phyloP scores from a whole-genome alignment of 1,140 invertebrate species.

The Drosophila repletoides region DNA sequence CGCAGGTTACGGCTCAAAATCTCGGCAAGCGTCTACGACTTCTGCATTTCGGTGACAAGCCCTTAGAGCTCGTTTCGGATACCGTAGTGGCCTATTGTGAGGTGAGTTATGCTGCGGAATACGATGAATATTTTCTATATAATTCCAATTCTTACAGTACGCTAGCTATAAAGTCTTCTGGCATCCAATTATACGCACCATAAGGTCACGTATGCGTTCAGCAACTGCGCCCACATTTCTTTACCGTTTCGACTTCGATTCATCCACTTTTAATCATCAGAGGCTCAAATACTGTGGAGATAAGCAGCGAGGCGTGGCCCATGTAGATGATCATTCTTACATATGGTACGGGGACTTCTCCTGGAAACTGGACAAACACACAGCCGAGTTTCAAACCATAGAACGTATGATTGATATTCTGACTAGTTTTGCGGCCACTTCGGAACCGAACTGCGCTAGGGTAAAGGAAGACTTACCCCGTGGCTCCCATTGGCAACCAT shows the following conservation, averaged over 20 bases:
- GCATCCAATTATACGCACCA: slow-evolving; percentile 74
- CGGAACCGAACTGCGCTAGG: slow-evolving; percentile 68
- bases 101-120: slow-evolving; percentile 13
- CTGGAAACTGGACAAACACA: slow-evolving; percentile 74
- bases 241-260: slow-evolving; percentile 82
- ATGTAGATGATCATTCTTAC: slow-evolving; percentile 87
- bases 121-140: not conserved
- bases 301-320: slow-evolving; percentile 83
- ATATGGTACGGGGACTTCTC: slow-evolving; percentile 84
- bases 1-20: slow-evolving; percentile 18
- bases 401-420: slow-evolving; percentile 83
- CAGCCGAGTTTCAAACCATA: slow-evolving; percentile 76
- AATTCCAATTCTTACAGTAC: slow-evolving; percentile 40
- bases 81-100: slow-evolving; percentile 60
- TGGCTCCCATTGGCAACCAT: slow-evolving; percentile 53
- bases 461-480: slow-evolving; percentile 14
- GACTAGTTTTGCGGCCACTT: slow-evolving; percentile 79
- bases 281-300: slow-evolving; percentile 66
- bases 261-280: slow-evolving; percentile 68
- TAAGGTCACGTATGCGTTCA: slow-evolving; percentile 47
- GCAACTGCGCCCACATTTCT: slow-evolving; percentile 76
- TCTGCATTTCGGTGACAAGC: slow-evolving; percentile 50
- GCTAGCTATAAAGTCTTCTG: slow-evolving; percentile 82
- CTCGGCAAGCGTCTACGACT: slow-evolving; percentile 50
- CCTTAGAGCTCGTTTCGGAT: slow-evolving; percentile 33